Base-by-base conservation (phyloP, 2,888 invertebrate species). In the Venusia cambrica region DNA sequence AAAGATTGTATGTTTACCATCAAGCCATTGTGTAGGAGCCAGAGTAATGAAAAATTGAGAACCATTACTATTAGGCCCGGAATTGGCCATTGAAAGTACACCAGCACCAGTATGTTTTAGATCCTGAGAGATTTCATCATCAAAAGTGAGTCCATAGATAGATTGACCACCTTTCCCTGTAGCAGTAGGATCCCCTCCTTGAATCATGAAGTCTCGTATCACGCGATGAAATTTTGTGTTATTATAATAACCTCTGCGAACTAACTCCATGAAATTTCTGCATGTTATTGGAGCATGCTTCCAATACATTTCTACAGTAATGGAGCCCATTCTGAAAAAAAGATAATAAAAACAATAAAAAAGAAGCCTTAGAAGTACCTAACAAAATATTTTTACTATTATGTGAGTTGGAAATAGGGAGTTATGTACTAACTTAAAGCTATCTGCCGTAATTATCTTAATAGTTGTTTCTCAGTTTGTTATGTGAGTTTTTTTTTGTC, bases 31-130 rank as follows among this genome's bases (percentile, higher is more conserved):
- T 0, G 98, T 97, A 1, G 99, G 98, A 0, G 95, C 97, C 40
- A 99, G 79, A 0, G 98, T 98, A 25, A 99, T 96, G 61, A 99
- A 99, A 87, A 99, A 99, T 73, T 99, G 99, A 13, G 97, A 98
- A 1, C 98, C 98, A 75, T 99, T 99, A 3, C 96, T 93, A 64
- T 99, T 92, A 0, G 98, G 97, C 0, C 99, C 98, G 8, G 98
- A 94, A 88, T 99, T 99, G 0, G 99, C 99, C 99, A 99, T 99
- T 0, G 98, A 97, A 15, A 97, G 63, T 36, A 97, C 92, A 0
- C 97, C 97, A 9, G 93, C 92, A 8, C 89, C 99, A n/a, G 97
- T 96, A 70, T 99, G 99, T 71, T 97, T 98, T 33, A 99, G 85
- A 49, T 98, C 97, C 13, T 92, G 88, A 59, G 96, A 93, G 48